Conservation (phyloP, 2,888 invertebrate species). For the Orchestes rusci region DNA sequence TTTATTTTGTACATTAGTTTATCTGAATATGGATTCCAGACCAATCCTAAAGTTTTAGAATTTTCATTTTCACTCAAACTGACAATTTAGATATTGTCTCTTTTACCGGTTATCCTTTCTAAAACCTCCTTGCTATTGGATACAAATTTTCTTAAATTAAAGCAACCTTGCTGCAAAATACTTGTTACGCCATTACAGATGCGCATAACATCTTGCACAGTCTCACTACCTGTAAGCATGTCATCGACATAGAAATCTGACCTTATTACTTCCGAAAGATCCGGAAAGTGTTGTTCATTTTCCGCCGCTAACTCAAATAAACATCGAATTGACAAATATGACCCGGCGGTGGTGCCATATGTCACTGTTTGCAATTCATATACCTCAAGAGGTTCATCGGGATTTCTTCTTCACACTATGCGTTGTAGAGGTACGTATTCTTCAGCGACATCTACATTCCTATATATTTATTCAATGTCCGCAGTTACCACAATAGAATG, state of each 20-base stretch:
- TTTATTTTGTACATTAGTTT: constrained; percentile 4
- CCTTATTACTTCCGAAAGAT: no score
- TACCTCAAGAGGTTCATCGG: constrained; percentile 14
- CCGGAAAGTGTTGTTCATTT: no score
- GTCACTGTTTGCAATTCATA: constrained; percentile 20
- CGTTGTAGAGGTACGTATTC: no score
- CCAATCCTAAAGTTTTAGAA: constrained; percentile 12
- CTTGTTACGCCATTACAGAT: no score
- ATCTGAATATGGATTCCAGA: constrained; percentile 9
- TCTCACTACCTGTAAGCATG: constrained; percentile 12
- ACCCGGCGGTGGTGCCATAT: constrained; percentile 9
- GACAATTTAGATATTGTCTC: constrained; percentile 6
- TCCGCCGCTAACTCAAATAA: constrained; percentile 15
- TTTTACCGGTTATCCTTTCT: no score
- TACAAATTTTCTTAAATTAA: constrained; percentile 9
- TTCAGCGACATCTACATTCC: no score
- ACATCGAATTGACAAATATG: constrained; percentile 19
- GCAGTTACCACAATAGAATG: constrained; percentile 22
- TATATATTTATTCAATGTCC: no score
- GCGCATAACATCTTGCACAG: no score
- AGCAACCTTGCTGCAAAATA: no score
- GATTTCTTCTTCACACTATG: constrained; percentile 18
- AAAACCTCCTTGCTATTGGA: no score
- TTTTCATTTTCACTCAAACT: constrained; percentile 12
- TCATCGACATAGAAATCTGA: constrained; percentile 27